Percentiles rank a stretch among this genome's conserved stretches.
Evolutionary conservation across 2,797 vertebrate species (phyloP).

Genomic region (Mionectes olivaceus): DNA sequence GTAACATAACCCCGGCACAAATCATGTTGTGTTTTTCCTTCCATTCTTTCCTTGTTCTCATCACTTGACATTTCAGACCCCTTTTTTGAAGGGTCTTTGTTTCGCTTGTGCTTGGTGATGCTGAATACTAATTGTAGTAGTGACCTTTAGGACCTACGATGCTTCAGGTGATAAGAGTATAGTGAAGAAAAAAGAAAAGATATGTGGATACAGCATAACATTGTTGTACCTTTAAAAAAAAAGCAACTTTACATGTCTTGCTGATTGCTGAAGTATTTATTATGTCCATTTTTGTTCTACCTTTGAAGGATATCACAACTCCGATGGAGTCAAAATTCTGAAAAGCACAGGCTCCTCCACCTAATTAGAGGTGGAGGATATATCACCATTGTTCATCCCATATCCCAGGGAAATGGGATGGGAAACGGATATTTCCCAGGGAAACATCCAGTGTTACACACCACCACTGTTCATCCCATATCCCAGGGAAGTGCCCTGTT

Average conservation of each 20-base stretch:
- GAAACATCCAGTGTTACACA: not conserved
- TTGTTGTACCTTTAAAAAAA: not conserved
- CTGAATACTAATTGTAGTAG: not conserved
- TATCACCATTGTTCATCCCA: rapidly evolving
- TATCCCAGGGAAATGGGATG: rapidly evolving
- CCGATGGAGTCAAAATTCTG: not conserved
- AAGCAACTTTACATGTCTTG: not conserved
- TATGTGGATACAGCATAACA: not conserved
- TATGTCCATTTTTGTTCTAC: not conserved
- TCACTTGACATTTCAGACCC: not conserved
- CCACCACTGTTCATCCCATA: rapidly evolving
- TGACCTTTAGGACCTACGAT: not conserved
- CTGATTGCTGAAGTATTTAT: not conserved
- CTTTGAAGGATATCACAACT: not conserved
- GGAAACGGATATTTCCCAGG: too few species aligned
- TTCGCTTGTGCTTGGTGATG: not conserved
- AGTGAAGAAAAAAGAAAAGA: not conserved
- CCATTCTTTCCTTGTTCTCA: not conserved
- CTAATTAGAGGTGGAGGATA: not conserved
- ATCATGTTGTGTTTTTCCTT: not conserved
- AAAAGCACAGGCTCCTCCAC: not conserved
- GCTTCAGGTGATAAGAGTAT: not conserved
- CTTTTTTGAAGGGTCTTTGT: not conserved
- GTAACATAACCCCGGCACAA: not conserved
- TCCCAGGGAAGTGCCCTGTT: not conserved